A percentile compares a stretch with the other conserved stretches of the same genome.
phyloP scores from a whole-genome alignment of 2,797 vertebrate species.

The Enteromius radiatus region DNA sequence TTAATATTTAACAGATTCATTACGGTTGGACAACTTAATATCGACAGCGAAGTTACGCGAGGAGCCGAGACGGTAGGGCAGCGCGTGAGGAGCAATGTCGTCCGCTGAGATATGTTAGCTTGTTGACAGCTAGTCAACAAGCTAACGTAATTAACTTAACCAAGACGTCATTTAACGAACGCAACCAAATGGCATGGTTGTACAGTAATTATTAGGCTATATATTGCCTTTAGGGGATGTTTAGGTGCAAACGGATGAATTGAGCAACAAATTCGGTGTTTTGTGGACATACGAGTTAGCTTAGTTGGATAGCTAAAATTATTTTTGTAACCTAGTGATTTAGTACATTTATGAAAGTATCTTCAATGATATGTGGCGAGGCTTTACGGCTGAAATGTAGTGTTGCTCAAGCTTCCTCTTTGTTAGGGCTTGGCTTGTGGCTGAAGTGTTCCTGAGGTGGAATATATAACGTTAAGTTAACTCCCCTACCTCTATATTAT shows the following conservation, averaged over 20 bases:
- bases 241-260: background rate
- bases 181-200: background rate
- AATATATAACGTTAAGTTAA: background rate
- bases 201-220: background rate
- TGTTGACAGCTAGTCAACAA: constrained; percentile 29
- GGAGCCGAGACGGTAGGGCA: background rate
- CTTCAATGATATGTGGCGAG: background rate
- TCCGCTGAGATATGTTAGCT: constrained; percentile 6
- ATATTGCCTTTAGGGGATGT: constrained; percentile 14
- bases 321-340: background rate
- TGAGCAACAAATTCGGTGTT: background rate
- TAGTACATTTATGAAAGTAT: background rate
- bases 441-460: background rate
- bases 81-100: constrained; percentile 27
- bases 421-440: background rate
- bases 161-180: background rate
- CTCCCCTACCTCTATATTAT: background rate
- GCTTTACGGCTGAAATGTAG: background rate
- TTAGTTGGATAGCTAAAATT: background rate
- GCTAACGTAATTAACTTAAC: constrained; percentile 28
- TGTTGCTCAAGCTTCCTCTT: background rate
- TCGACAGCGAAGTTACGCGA: background rate
- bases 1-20: background rate
- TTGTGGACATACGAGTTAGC: background rate
- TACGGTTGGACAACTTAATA: background rate